These are phyloP conservation scores for Lasioglossum albipes DNA, from an alignment of 1,140 invertebrate genomes.

Conservation along the genomic window DNA sequence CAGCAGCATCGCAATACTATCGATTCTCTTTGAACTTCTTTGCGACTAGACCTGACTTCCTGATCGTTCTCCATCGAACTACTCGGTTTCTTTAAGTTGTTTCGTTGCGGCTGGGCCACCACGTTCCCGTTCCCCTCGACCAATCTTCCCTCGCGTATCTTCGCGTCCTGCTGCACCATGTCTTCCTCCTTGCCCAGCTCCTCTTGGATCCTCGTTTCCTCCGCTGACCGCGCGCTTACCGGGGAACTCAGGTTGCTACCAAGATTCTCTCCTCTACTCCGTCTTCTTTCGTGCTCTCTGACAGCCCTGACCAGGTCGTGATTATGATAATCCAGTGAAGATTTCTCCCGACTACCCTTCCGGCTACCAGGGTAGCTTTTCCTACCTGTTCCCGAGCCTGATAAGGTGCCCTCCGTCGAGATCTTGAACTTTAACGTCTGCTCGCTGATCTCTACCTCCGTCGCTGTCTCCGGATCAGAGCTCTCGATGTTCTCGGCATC, in stretches of 20 bases:
- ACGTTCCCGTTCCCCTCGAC: constrained; percentile 67
- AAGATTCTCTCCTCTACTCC: constrained; percentile 70
- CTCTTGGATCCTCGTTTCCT: constrained; percentile 71
- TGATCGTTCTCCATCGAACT: constrained; percentile 43
- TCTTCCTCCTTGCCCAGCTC: constrained; percentile 73
- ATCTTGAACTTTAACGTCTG: constrained; percentile 88
- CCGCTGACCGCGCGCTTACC: constrained; percentile 70
- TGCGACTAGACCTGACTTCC: constrained; percentile 51
- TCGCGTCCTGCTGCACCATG: constrained; percentile 35
- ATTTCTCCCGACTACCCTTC: constrained; percentile 82
- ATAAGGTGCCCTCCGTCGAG: constrained; percentile 83
- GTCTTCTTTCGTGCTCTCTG: constrained; percentile 71
- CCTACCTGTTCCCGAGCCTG: constrained; percentile 72
- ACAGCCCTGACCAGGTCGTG: constrained; percentile 74
- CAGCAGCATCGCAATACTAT: constrained; percentile 67
- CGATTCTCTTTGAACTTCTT: constrained; percentile 47
- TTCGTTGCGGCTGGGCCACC: constrained; percentile 42
- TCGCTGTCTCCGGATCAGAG: constrained; percentile 86
- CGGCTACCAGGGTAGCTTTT: constrained; percentile 83
- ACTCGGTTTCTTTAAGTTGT: constrained; percentile 55
- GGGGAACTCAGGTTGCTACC: constrained; percentile 75
- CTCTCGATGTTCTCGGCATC: constrained; percentile 83
- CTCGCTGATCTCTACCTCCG: constrained; percentile 88
- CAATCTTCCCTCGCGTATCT: constrained; percentile 25
- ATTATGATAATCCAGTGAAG: constrained; percentile 76